Conservation (phyloP, 2,888 invertebrate genomes). For the Unio pictorum region DNA sequence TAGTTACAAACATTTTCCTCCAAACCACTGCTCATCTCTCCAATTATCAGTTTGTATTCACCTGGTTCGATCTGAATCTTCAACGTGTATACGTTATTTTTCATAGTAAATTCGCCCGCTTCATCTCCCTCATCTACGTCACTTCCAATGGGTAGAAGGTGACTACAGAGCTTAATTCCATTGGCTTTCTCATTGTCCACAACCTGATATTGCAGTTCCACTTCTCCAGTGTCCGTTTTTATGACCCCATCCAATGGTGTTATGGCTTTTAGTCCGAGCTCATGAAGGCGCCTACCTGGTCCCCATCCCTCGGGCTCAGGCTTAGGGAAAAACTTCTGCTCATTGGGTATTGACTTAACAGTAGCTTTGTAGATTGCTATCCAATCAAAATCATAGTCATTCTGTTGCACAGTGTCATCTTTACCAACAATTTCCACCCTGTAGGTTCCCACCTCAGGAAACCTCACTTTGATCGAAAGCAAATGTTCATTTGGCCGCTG, state of each 20-base stretch:
- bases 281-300: slow-evolving; percentile 40
- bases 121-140: slow-evolving; percentile 16
- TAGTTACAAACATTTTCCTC: slow-evolving; percentile 62
- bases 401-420: slow-evolving; percentile 42
- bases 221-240: slow-evolving; percentile 29
- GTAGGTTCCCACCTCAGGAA: slow-evolving; percentile 56
- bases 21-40: slow-evolving; percentile 23
- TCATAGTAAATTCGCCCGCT: slow-evolving; percentile 18
- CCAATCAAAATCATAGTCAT: slow-evolving; percentile 54
- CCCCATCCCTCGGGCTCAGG: slow-evolving; percentile 64
- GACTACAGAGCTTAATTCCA: slow-evolving; percentile 21
- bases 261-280: slow-evolving; percentile 33
- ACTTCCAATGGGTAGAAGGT: slow-evolving; percentile 18
- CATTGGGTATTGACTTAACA: slow-evolving; percentile 38
- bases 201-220: slow-evolving; percentile 33
- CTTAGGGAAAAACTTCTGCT: slow-evolving; percentile 56
- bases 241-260: slow-evolving; percentile 30
- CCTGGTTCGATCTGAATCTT: slow-evolving; percentile 25
- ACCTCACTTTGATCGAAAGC: slow-evolving; percentile 45
- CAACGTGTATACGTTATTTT: slow-evolving; percentile 26
- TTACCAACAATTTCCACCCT: slow-evolving; percentile 64
- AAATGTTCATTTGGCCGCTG: slow-evolving; percentile 47
- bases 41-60: slow-evolving; percentile 33
- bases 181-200: slow-evolving; percentile 24
- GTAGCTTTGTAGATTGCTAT: slow-evolving; percentile 51